Base-by-base conservation (phyloP, 2,888 invertebrate species). In the Hypsopygia costalis region DNA sequence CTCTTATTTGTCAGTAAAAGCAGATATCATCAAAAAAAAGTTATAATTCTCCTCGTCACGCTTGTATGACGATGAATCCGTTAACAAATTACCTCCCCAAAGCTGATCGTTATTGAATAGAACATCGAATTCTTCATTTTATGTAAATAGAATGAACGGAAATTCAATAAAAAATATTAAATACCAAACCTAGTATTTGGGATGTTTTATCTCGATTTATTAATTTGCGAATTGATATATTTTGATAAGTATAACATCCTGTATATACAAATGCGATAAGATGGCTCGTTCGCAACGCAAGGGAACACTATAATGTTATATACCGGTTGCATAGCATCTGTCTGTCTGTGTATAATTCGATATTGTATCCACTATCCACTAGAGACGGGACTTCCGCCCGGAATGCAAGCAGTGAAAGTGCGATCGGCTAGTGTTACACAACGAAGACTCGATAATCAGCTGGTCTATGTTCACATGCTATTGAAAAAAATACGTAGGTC, bases 281-380 rank as follows among this genome's bases (percentile, higher is more conserved):
- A 36, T 29, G 29, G 20, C 16, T 4, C 16, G 16, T 16, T 16
- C 16, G 16, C 16, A 16, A 16, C 16, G 16, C 3, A 4, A 16
- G 53, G 52, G 54, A 54, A 50, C 60, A 63, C 25, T 25, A 2
- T 4, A 3, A 16, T 7, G 25, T 25, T 25, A n/a, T 7, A 8
- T 87, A 87, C 85, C 67, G 81, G 73, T 74, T 57, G 55, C 47
- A 43, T 67, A 74, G 80, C 87, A 87, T 86, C 87, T 86, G 86
- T 69, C 71, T 55, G 8, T 28, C 45, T 46, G 44, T 49, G 43
- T 43, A 57, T 53, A 53, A 51, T 43, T 43, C 34, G 34, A 52
- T 47, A 38, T 50, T 53, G 49, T 49, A 51, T 49, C 51, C 8
- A 43, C 36, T 49, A 51, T 49, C 51, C 8, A 43, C 36, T 36